A percentile compares a stretch with the other conserved stretches of the same genome.
phyloP scores from a whole-genome alignment of 2,888 invertebrate species.

The Metopia argyrocephala region DNA sequence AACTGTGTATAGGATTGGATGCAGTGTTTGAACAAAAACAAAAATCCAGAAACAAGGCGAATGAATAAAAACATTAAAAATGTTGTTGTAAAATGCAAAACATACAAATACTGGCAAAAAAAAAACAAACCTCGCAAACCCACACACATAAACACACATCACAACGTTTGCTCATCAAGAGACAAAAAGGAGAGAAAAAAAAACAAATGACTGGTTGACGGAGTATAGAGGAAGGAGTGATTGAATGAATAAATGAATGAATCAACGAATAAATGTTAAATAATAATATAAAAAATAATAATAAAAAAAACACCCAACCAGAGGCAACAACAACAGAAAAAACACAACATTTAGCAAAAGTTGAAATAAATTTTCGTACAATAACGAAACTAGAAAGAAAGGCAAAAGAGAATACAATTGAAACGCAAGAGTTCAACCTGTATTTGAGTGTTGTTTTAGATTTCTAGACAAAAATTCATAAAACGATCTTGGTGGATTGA shows the following conservation, averaged over 20 bases:
- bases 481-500: slow-evolving; percentile 30
- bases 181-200: slow-evolving; percentile 27
- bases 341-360: slow-evolving; percentile 22
- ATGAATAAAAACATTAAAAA: neutral
- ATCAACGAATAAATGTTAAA: slow-evolving; percentile 54
- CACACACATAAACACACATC: neutral
- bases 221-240: slow-evolving; percentile 23
- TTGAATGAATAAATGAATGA: slow-evolving; percentile 42
- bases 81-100: slow-evolving; percentile 51
- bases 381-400: neutral
- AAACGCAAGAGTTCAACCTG: slow-evolving; percentile 51
- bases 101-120: slow-evolving; percentile 31
- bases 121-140: neutral
- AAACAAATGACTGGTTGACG: slow-evolving; percentile 36
- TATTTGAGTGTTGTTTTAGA: slow-evolving; percentile 43
- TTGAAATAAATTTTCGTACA: neutral
- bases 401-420: slow-evolving; percentile 34
- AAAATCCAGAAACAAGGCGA: slow-evolving; percentile 5
- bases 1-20: neutral
- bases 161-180: neutral
- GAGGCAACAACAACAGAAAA: neutral
- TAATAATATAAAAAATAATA: slow-evolving; percentile 44
- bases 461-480: slow-evolving; percentile 10
- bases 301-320: too few relatives aligned
- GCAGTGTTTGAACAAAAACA: slow-evolving; percentile 3